Percentiles rank a stretch among this genome's conserved stretches.
Evolutionary conservation across 2,888 invertebrate species (phyloP).

Genomic region (Tetramorium bicarinatum): DNA sequence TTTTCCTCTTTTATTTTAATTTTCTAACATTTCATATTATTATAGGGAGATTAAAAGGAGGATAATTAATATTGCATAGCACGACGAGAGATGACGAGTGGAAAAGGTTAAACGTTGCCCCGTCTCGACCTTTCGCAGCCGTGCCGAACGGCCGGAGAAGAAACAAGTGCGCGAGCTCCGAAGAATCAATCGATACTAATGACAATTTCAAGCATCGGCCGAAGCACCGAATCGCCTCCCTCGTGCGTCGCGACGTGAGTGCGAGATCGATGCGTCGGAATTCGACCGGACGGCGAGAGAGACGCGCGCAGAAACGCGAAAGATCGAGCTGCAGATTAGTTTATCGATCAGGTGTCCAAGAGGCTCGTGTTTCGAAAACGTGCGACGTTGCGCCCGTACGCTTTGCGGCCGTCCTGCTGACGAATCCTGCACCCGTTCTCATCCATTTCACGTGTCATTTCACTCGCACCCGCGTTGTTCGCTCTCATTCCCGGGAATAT

Average conservation of each 20-base stretch:
- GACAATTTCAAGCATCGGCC: constrained; percentile 33
- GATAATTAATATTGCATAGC: background rate
- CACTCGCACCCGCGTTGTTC: background rate
- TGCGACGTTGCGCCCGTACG: background rate
- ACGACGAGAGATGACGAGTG: background rate
- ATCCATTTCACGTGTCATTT: background rate
- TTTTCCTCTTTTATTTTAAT: background rate
- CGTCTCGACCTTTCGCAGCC: constrained; percentile 7
- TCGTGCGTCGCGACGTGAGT: background rate
- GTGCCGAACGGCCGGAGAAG: background rate
- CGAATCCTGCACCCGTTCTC: background rate
- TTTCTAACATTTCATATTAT: background rate
- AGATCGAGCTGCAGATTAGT: constrained; percentile 36
- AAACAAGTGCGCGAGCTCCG: background rate
- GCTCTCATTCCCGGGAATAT: background rate
- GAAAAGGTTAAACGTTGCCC: constrained; percentile 26
- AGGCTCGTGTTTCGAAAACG: constrained; percentile 9
- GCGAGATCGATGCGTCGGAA: constrained; percentile 14
- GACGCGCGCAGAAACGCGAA: constrained; percentile 11
- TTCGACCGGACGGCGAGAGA: background rate
- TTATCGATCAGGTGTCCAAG: constrained; percentile 35
- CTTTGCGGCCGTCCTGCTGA: background rate
- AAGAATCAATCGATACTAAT: constrained; percentile 45
- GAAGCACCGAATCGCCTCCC: background rate
- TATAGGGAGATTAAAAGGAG: background rate